These are phyloP conservation scores for Platichthys stellatus DNA, from an alignment of 2,113 vertebrate species.

Conservation along the genomic window DNA sequence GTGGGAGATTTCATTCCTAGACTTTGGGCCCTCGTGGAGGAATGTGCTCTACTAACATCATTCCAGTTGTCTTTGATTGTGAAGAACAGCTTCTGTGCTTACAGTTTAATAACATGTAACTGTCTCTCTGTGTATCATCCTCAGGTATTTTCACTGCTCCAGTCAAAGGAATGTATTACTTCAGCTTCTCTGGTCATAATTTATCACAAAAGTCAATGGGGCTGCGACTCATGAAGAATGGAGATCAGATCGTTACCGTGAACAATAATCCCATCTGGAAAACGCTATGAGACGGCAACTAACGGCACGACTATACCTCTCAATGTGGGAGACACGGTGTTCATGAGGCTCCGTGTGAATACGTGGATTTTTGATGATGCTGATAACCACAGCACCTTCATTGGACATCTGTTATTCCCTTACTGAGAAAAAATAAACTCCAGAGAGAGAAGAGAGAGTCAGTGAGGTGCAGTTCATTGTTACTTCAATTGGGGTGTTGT, in stretches of 20 bases:
- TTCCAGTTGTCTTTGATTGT: no score
- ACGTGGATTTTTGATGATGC: conserved; percentile 40
- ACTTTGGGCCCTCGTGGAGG: no score
- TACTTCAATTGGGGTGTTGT: no score
- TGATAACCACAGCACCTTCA: conserved; percentile 48
- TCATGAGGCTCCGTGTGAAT: background rate
- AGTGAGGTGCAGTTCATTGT: no score
- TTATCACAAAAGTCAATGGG: accelerated
- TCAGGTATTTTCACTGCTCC: conserved; percentile 65
- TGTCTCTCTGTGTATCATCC: background rate
- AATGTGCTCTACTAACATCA: no score
- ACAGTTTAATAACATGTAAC: background rate
- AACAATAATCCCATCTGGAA: background rate
- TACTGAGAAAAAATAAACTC: background rate
- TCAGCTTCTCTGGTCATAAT: conserved; percentile 57
- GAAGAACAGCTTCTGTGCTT: background rate
- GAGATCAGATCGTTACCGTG: conserved; percentile 23
- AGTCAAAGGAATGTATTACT: conserved; percentile 59
- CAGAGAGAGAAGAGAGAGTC: background rate
- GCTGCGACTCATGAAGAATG: conserved; percentile 56
- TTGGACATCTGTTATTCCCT: background rate
- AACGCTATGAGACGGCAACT: conserved; percentile 20
- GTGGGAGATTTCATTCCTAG: no score
- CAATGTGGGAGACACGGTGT: conserved; percentile 53
- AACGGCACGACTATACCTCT: conserved; percentile 53